Evolutionary conservation across 2,888 invertebrate genomes (phyloP), one percentile per base, ranked within the genome.

Genomic region (Protodeltote pygarga): DNA sequence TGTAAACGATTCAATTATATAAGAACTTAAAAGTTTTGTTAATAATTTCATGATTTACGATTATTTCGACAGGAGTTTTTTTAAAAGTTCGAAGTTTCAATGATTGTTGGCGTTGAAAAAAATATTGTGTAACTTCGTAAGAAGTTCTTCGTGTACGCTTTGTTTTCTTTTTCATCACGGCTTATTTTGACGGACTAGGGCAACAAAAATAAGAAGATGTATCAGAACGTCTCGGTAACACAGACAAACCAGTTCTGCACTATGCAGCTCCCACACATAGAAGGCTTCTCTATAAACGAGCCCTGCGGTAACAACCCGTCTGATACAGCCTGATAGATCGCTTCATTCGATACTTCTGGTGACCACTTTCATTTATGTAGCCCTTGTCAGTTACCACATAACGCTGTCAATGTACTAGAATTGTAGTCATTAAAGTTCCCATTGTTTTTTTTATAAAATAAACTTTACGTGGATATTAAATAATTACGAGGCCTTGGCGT

Each of bases 221-320:
- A 73, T 68, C 58, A 52, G 64, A 62, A 68, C 73, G 45, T 48
- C 47, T 58, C 29, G 14, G 69, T 70, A 69, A 73, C 79, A 83
- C 87, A 87, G 86, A 79, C 75, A 81, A 89, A 89, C 89, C 85
- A 73, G 87, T 87, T 84, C 71, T 71, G 77, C 74, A 73, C 71
- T 74, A 71, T 70, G 72, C 74, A 50, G 81, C 83, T 90, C 89
- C 87, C 91, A 90, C 91, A 89, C 89, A 80, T 81, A 53, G 68
- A 78, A 72, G 89, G 89, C 85, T 90, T 90, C 90, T 73, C 81
- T 80, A 47, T 63, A 77, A 71, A 65, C 75, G 55, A 74, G 77
- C 71, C 77, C 81, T 90, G 86, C 76, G 85, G 85, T 86, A 81
- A 81, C 79, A 74, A 81, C 79, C 77, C 75, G 77, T 65, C 73